Evolutionary conservation across 2,113 vertebrate genomes (phyloP), one percentile per base, ranked within the genome.

Genomic region (Tylochromis polylepis): DNA sequence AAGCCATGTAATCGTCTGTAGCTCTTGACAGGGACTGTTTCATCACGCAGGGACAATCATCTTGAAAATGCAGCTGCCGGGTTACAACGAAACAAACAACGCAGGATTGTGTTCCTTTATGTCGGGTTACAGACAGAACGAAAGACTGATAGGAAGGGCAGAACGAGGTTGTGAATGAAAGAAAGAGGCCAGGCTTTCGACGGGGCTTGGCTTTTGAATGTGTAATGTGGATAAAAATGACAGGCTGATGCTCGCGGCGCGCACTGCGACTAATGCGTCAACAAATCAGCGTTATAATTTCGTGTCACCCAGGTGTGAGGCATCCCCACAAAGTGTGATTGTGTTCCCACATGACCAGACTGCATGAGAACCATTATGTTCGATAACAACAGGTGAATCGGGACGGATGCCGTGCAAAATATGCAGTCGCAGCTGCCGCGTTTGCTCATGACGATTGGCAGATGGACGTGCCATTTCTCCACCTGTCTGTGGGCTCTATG

Each of bases 21-120:
- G 89, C 88, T 89, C 83, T 88, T 90, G 90, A 93, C 89, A 41
- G 87, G 58, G 85, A 81, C 85, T 10, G 85, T 92, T 90, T 92
- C 90, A 91, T 90, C 93, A 91, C 41, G 16, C 86, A 49, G 90
- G 86, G 86, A 91, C 88, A 93, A 91, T 90, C 90, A 86, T 92
- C 91, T 92, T 12, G 2, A 83, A 92, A 93, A 92, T 84, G 38
- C 79, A 67, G 56, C 92, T 87, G 89, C 24, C 1, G 84, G 89
- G 82, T 91, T 89, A 88, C 89, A 89, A 75, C 65, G n/a, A 15
- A 87, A 75, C 87, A 89, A 90, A 92, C 88, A 87, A 89, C 24
- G 82, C 20, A 34, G 78, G 59, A 84, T 84, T 84, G 86, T 90
- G 55, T 60, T 81, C 18, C 62, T 85, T 87, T 86, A 81, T 84